These are phyloP conservation scores for Micronycteris hirsuta DNA, from an alignment of 2,113 vertebrate species.

Conservation along the genomic window DNA sequence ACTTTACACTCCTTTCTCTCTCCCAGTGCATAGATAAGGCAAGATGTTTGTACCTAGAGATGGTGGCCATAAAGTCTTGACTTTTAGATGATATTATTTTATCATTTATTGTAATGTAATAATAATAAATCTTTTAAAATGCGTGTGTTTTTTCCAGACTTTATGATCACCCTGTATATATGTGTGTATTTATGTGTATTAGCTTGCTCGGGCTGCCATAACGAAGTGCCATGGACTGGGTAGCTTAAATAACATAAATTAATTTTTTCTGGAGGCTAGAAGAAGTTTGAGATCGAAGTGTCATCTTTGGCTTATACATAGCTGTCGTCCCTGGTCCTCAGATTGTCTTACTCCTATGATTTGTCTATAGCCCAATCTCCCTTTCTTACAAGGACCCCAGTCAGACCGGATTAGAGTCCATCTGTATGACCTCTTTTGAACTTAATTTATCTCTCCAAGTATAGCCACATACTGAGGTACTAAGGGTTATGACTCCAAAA, in stretches of 20 bases:
- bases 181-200: not conserved
- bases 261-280: not conserved
- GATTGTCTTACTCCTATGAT: not conserved
- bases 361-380: not conserved
- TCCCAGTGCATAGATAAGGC: not conserved
- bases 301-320: not conserved
- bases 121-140: not conserved
- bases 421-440: not conserved
- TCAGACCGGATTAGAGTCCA: not conserved
- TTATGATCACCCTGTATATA: accelerated
- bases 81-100: not conserved
- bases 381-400: not conserved
- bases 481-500: not conserved
- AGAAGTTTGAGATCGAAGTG: not conserved
- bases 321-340: not conserved
- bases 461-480: not conserved
- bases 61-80: not conserved
- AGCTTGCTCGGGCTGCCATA: not conserved
- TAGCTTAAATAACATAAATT: not conserved
- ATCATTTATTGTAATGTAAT: not conserved
- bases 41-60: not conserved
- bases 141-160: not conserved
- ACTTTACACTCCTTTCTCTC: not conserved
- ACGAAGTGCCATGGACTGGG: not conserved
- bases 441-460: not conserved